Percentiles rank a stretch among this genome's conserved stretches.
Conservation (phyloP, 2,888 invertebrate species). For the Adelognathus sp. region DNA sequence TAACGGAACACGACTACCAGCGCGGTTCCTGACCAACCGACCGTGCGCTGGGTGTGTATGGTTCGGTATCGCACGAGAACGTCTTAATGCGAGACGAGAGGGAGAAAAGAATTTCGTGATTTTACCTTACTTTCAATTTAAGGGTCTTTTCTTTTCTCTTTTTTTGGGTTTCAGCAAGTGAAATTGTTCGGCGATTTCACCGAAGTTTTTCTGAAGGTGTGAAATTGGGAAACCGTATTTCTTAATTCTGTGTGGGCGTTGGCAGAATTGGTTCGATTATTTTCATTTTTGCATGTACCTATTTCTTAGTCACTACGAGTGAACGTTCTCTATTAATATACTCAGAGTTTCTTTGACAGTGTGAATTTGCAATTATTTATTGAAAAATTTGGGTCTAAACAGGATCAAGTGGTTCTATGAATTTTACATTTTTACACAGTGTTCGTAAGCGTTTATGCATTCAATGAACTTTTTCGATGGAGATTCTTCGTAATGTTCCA, state of each 20-base stretch:
- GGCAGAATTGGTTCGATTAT: neutral
- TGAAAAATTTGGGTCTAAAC: neutral
- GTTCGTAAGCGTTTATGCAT: neutral
- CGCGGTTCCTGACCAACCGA: conserved; percentile 46
- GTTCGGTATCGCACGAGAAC: neutral
- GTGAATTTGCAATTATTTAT: neutral
- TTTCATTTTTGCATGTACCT: neutral
- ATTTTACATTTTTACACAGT: neutral
- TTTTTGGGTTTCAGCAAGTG: too few species aligned
- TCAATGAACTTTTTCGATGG: too few species aligned
- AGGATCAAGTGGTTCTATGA: neutral
- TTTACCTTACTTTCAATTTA: too few species aligned
- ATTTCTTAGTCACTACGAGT: neutral
- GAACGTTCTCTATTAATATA: neutral
- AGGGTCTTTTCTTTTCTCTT: too few species aligned
- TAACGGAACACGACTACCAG: conserved; percentile 33
- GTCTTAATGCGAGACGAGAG: neutral
- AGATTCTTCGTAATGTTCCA: too few species aligned
- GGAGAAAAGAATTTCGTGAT: neutral
- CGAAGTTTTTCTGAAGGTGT: too few species aligned
- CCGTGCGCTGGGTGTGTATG: too few species aligned
- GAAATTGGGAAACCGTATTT: too few species aligned
- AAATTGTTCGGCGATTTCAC: too few species aligned
- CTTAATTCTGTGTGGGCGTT: neutral
- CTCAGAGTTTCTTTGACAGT: neutral